Base-by-base conservation (phyloP, 2,888 invertebrate genomes). In the Laothoe populi region DNA sequence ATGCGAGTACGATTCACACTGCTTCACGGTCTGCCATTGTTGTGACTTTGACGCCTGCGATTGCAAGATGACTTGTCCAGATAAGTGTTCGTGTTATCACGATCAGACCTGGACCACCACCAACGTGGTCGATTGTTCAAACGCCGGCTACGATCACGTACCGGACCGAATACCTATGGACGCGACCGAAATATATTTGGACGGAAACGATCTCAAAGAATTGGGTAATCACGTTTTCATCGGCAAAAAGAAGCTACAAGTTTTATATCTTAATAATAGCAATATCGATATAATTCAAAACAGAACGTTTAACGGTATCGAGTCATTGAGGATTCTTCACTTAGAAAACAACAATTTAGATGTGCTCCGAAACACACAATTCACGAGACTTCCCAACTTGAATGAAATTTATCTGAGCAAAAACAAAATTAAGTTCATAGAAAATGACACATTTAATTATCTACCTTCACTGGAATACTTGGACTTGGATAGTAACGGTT, bases 1-100 rank as follows among this genome's bases (percentile, higher is more conserved):
- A 72, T 97, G 97, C 86, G 95, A 95, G 71, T 97, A 97, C 88
- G 95, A 95, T 78, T 95, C 95, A 66, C 96, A 97, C 86, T 97
- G 97, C 91, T 97, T 97, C 88, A 95, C 96, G 62, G 89, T 96
- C 67, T 97, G 98, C 87, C 96, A 97, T 88, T 98, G 97, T 90
- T 98, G 97, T 91, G 97, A 97, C 83, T 97, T 96, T 93, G 97
- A 97, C 86, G 96, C 96, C 68, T 98, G 97, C 90, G 97, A 98
- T 91, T 97, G 97, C 88, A 96, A 97, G 94, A 97, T 97, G 96
- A 96, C 96, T 74, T 98, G 97, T 86, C 97, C 97, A 70, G 95
- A 95, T 84, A 96, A 95, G 84, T 98, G 97, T 88, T 95, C 95
- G 71, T 98, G 97, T 85, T 97, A 95, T 93, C 96, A 97, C 92